These are phyloP conservation scores for Speoplatyrhinus poulsoni DNA, from an alignment of 2,113 vertebrate genomes.

Conservation along the genomic window DNA sequence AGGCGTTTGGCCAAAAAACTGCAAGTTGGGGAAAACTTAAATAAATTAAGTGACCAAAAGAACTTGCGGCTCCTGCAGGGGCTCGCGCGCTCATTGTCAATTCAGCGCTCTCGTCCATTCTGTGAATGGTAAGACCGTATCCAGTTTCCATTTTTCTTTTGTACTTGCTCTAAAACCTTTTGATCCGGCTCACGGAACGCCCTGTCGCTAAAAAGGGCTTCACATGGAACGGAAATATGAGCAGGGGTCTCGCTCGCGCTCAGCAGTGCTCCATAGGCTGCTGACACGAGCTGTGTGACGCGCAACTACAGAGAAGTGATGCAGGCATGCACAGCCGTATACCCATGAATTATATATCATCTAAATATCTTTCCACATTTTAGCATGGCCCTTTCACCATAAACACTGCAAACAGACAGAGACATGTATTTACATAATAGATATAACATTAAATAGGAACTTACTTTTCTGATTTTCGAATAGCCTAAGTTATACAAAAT, in stretches of 20 bases:
- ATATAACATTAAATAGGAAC: no score
- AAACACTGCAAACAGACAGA: no score
- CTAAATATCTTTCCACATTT: neutral
- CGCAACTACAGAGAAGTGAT: conserved; percentile 11
- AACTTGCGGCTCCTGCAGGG: conserved; percentile 74
- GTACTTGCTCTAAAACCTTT: conserved; percentile 85
- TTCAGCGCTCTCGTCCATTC: conserved; percentile 77
- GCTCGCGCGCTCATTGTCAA: conserved; percentile 80
- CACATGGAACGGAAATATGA: conserved; percentile 88
- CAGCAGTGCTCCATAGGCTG: conserved; percentile 32
- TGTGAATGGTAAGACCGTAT: conserved; percentile 85
- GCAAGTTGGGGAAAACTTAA: no score
- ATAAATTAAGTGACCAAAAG: conserved; percentile 9
- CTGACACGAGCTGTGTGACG: conserved; percentile 47
- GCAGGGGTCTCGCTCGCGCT: conserved; percentile 56
- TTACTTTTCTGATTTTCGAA: no score
- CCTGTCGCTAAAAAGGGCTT: conserved; percentile 85
- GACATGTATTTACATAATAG: no score
- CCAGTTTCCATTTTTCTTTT: conserved; percentile 91
- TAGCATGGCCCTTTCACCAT: neutral
- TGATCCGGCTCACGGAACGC: conserved; percentile 90
- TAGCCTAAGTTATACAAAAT: no score
- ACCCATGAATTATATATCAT: no score
- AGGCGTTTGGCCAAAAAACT: no score
- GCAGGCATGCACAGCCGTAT: neutral